Evolutionary conservation across 2,888 invertebrate genomes (phyloP), one percentile per base, ranked within the genome.

Genomic region (Hybos culiciformis): DNA sequence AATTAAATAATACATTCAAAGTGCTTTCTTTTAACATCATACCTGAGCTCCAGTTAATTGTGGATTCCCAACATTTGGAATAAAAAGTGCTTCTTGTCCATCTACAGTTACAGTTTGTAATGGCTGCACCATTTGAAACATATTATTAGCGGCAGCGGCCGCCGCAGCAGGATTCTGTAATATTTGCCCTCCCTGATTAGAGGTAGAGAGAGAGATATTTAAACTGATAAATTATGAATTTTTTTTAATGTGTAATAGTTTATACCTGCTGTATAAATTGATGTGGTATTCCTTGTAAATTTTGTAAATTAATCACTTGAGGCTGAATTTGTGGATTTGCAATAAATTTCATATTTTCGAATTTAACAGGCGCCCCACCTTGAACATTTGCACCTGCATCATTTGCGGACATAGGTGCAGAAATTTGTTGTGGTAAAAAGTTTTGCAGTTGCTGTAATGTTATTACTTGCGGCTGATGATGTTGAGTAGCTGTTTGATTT

Each of bases 81-180:
- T 90, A 59, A 91, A 88, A 18, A 92, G 73, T 0, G 90, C 90
- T 57, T 93, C 91, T 60, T 92, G 91, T 0, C 91, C 91, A 62
- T 93, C 92, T 17, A 92, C 82, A 17, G 86, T 90, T 43, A 93
- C 84, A 0, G 90, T 83, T 63, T 92, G 92, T 78, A 90, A 82
- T 29, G 85, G 84, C 41, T 77, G 82, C 56, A 83, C 78, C 32
- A 67, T 61, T 39, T 62, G 62, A 46, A 67, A 63, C 65, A 66
- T 67, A 34, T 64, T 65, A 45, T 66, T 57, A 9, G 48, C 50
- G 8, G 53, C 51, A 4, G 20, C 36, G 8, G 36, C n/a, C 6
- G 9, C 17, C 17, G 32, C 15, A 3, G 32, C 32, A 32, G 48
- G 46, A 46, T 53, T 53, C 39, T 55, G 56, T 20, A 56, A 42